Conservation (phyloP, 2,797 vertebrate genomes). For the Sebastes vulpes region DNA sequence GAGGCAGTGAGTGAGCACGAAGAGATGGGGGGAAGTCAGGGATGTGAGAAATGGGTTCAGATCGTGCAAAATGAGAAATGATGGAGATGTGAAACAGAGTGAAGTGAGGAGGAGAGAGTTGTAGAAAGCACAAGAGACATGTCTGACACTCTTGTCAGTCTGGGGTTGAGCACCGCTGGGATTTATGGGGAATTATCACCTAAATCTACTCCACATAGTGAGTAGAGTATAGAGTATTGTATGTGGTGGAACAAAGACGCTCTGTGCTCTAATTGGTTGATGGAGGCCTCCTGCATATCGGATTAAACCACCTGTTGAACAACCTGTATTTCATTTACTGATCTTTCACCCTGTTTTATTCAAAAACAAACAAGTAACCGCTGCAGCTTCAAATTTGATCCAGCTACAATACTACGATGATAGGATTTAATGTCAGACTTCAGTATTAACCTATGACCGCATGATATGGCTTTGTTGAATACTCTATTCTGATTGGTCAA, state of each 20-base stretch:
- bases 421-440: not conserved
- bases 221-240: not conserved
- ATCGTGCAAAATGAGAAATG: not conserved
- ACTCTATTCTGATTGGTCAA: too few species aligned
- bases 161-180: not conserved
- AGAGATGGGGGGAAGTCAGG: not conserved
- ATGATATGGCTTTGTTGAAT: too few species aligned
- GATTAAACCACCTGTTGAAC: not conserved
- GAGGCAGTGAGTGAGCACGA: conserved; percentile 9
- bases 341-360: not conserved
- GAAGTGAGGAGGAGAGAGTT: not conserved
- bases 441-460: not conserved
- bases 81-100: conserved; percentile 12
- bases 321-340: not conserved
- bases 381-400: not conserved
- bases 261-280: not conserved
- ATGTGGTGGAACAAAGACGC: too few species aligned
- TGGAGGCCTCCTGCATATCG: not conserved
- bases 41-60: conserved; percentile 27
- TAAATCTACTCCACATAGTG: not conserved
- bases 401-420: not conserved
- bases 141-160: not conserved
- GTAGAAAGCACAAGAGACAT: not conserved
- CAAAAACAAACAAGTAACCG: not conserved
- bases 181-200: not conserved